Evolutionary conservation across 1,140 invertebrate species (phyloP).

Genomic region (Sitophilus oryzae): DNA sequence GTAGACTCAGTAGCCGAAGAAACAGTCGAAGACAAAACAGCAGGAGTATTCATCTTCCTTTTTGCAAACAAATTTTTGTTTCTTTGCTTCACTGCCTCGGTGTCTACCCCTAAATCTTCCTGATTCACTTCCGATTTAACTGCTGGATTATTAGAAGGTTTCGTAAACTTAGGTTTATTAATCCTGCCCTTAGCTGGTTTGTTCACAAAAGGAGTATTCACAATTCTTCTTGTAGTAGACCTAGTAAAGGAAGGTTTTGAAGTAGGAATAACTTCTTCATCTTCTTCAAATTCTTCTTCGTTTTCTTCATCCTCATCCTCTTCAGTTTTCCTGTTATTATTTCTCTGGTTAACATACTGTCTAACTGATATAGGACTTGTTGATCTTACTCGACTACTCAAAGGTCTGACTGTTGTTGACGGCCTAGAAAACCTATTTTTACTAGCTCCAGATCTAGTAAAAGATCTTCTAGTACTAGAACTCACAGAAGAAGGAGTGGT

Average conservation of each 20-base stretch:
- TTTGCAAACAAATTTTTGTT: conserved; percentile 51
- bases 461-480: conserved; percentile 1
- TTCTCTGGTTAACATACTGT: conserved; percentile 27
- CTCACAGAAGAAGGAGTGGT: not conserved
- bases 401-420: too few species aligned
- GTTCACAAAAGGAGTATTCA: not conserved
- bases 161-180: conserved; percentile 21
- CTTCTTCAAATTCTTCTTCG: conserved; percentile 3
- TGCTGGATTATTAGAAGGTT: not conserved
- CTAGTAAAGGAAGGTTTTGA: not conserved
- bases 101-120: conserved; percentile 25
- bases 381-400: too few species aligned
- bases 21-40: conserved; percentile 6
- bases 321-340: conserved; percentile 42
- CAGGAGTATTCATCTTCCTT: conserved; percentile 37
- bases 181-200: not conserved
- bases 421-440: not conserved
- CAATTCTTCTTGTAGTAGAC: not conserved
- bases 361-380: conserved; percentile 4
- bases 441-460: not conserved
- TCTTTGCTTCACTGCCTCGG: conserved; percentile 36
- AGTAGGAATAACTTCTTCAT: not conserved
- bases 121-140: conserved; percentile 10
- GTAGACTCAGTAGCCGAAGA: not conserved
- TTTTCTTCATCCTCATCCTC: not conserved